Conservation (phyloP, 2,113 vertebrate genomes). For the Eretmochelys imbricata region DNA sequence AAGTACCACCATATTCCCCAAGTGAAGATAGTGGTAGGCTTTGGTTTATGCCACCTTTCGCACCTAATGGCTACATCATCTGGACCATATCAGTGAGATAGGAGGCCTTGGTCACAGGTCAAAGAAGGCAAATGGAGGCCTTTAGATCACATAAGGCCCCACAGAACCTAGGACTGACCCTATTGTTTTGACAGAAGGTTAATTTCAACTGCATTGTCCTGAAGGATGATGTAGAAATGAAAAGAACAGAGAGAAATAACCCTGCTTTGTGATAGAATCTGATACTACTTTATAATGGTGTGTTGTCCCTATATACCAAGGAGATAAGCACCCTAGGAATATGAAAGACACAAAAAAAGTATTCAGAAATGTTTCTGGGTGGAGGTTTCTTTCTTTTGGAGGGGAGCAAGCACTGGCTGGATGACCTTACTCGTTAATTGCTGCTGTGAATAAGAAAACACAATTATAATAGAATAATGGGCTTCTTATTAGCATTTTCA, state of each 20-base stretch:
- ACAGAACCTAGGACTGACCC: neutral
- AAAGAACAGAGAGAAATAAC: neutral
- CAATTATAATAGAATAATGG: neutral
- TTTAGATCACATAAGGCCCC: neutral
- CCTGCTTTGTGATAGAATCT: neutral
- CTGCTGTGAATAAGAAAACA: neutral
- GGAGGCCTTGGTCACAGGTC: neutral
- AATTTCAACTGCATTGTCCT: neutral
- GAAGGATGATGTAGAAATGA: neutral
- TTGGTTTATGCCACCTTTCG: neutral
- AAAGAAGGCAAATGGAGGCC: neutral
- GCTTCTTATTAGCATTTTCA: neutral
- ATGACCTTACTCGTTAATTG: neutral
- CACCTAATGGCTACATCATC: too few relatives aligned
- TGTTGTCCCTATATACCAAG: neutral
- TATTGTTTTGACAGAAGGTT: neutral
- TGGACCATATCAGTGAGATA: neutral
- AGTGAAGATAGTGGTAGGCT: neutral
- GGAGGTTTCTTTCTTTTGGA: neutral
- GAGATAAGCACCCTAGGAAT: neutral
- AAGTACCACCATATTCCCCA: neutral
- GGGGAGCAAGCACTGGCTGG: neutral
- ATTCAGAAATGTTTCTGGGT: neutral
- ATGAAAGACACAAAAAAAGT: neutral
- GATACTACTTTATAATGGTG: neutral